Percentiles rank a stretch among this genome's conserved stretches.
Conservation (phyloP, 2,113 vertebrate genomes). For the Sinocyclocheilus anshuiensis region DNA sequence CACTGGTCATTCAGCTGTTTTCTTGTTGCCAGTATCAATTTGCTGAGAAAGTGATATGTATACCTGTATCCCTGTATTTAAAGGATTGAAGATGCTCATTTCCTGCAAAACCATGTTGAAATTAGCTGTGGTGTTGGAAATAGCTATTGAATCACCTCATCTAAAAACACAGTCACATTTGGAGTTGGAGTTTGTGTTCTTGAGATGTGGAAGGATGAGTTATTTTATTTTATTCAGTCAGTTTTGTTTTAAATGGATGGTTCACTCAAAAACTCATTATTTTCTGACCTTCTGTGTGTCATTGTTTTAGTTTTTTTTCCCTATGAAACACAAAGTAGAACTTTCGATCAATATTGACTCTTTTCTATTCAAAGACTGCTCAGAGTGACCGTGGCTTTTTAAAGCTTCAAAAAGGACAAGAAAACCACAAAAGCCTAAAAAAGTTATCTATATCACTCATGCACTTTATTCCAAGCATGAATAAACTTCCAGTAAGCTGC, state of each 20-base stretch:
- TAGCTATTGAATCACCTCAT: neutral
- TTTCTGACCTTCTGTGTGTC: neutral
- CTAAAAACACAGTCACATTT: neutral
- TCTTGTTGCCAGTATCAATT: neutral
- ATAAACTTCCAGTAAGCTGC: neutral
- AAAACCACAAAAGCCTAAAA: neutral
- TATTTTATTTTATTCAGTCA: neutral
- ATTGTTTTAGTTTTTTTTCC: neutral
- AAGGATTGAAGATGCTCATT: neutral
- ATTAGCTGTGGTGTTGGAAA: neutral
- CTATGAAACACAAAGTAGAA: neutral
- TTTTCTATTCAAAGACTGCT: neutral
- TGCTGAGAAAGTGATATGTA: neutral
- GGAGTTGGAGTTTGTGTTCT: neutral
- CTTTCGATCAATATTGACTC: neutral
- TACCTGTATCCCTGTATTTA: slow-evolving; percentile 3
- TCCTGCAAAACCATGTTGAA: neutral
- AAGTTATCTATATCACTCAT: neutral
- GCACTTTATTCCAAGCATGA: neutral
- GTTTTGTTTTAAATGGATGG: neutral
- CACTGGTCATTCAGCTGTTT: slow-evolving; percentile 9
- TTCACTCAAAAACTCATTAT: neutral
- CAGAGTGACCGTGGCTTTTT: neutral
- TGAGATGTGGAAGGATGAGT: neutral
- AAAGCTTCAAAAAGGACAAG: neutral